Evolutionary conservation across 2,888 invertebrate genomes (phyloP), one percentile per base, ranked within the genome.

Genomic region (Dicyrtoma fusca): DNA sequence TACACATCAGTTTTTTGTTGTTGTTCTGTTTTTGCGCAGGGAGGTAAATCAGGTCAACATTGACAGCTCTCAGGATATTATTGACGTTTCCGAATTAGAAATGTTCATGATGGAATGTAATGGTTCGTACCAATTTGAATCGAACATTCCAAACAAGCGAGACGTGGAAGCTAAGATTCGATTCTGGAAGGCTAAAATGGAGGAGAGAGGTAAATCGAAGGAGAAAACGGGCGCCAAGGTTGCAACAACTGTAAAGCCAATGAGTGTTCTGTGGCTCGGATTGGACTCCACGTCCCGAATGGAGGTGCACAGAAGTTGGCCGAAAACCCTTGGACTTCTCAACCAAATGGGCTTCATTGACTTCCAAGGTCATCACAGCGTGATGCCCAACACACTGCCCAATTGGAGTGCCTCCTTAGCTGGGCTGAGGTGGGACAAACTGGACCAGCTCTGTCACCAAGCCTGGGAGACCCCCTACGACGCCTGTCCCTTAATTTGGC

Each of bases 401-500:
- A 34, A 34, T 34, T 34, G 3, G 8, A n/a, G 8, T 34, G 3
- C 34, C 34, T 34, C 3, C 8, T 3, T 5, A 34, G 8, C 3
- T 34, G 34, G 34, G 34, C 34, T 34, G 49, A 4, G 4, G 4
- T 49, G 19, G 14, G 13, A 49, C 13, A 3, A 5, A 49, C 13
- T 17, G 19, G 19, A 49, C 4, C 4, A 5, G 49, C 19, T 17
- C 3, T 34, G 34, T 34, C 34, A 34, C 4, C 69, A 66, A 5
- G 79, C 76, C 1, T 75, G 73, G 11, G 65, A 71, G 13, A 51
- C 78, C 82, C 87, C 87, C 34, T 82, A 89, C 64, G 92, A 94
- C 80, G 86, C 87, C 57, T 89, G 91, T 79, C 86, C 89, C 0
- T 87, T 94, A 75, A 85, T 94, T 55, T 95, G 94, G 94, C 88